Evolutionary conservation across 2,888 invertebrate genomes (phyloP), one percentile per base, ranked within the genome.

Genomic region (Eurytoma adleriae): DNA sequence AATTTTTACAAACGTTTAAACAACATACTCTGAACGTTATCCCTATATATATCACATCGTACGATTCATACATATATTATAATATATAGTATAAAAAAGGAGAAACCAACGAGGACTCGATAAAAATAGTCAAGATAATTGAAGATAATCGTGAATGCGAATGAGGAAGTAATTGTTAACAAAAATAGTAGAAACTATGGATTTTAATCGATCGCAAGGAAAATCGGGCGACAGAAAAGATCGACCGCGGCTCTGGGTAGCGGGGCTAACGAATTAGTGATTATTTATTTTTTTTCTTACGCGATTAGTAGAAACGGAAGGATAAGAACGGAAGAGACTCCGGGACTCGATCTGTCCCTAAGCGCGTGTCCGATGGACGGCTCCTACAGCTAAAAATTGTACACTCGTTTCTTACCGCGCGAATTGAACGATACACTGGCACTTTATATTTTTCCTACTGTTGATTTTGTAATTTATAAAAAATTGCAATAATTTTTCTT

Each of bases 351-450:
- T 69, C 40, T 40, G 61, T 4, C 3, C 57, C 59, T n/a, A 27
- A 48, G 50, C 57, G 48, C 61, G 83, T 84, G 86, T 84, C 87
- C 86, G 82, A 78, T 88, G 89, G 89, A 88, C 88, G 89, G 88
- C 84, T 84, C 73, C 88, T 87, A 87, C 82, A 24, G 13, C 62
- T 80, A 72, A 66, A 56, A 72, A 79, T 75, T 70, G 66, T 67
- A 69, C 67, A 52, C 62, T 48, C 50, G 30, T 52, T 59, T 72
- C 13, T 54, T 40, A 54, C 14, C 27, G 52, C 27, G 66, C 56
- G 10, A n/a, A 40, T 30, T n/a, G 20, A 54, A 20, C 12, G 13
- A 10, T 61, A 30, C 7, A 57, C 50, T 57, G 48, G 24, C 56
- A 40, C 2, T 40, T 40, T 40, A 40, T 3, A 40, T 40, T 40